Conservation (phyloP, 2,113 vertebrate species). For the Pogona vitticeps region DNA sequence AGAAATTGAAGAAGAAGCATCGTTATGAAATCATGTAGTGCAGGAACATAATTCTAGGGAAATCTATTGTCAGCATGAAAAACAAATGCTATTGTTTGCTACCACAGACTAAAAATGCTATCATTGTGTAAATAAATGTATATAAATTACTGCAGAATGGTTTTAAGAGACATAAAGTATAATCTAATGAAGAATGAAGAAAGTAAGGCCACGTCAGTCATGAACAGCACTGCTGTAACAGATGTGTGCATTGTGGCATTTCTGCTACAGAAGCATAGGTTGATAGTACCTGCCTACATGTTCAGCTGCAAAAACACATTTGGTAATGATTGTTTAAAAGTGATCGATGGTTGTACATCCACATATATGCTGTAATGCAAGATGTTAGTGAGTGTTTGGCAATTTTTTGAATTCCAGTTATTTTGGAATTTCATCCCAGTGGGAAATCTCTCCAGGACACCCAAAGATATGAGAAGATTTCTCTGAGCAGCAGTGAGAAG, state of each 20-base stretch:
- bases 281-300: too few species aligned
- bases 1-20: conserved; percentile 5
- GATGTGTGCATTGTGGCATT: background rate
- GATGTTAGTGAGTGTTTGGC: too few species aligned
- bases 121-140: background rate
- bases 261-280: background rate
- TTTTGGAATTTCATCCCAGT: too few species aligned
- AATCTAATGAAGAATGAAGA: background rate
- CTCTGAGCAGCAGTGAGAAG: too few species aligned
- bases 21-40: conserved; percentile 9
- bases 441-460: too few species aligned
- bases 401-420: too few species aligned
- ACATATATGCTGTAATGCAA: too few species aligned
- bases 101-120: background rate
- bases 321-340: too few species aligned
- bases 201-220: background rate
- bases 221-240: background rate
- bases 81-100: background rate
- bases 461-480: too few species aligned
- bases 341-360: too few species aligned
- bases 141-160: conserved; percentile 5
- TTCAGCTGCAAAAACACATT: too few species aligned
- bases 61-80: conserved; percentile 10
- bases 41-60: conserved; percentile 9
- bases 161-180: background rate